Conservation (phyloP, 1,140 invertebrate genomes). For the Cardiocondyla obscurior region DNA sequence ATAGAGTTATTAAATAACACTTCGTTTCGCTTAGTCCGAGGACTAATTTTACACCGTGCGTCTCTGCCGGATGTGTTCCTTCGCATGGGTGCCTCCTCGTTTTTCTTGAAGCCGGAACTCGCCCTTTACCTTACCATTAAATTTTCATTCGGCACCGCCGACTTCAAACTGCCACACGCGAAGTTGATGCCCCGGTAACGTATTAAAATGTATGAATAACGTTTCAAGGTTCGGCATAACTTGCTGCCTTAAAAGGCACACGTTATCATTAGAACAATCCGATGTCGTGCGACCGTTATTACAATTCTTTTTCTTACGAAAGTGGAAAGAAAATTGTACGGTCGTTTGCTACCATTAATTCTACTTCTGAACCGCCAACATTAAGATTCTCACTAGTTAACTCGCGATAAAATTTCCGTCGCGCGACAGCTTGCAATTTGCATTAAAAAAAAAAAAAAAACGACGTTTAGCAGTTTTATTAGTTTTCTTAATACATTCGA, state of each 20-base stretch:
- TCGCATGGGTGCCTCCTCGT: slow-evolving; percentile 10
- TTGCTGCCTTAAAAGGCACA: background rate
- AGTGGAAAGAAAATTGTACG: background rate
- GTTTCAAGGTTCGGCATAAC: slow-evolving; percentile 13
- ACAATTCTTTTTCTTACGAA: background rate
- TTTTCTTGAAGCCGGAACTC: slow-evolving; percentile 4
- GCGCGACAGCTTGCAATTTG: background rate
- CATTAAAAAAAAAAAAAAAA: background rate
- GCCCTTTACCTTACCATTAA: background rate
- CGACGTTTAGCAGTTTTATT: background rate
- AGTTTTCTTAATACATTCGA: background rate
- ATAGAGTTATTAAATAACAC: background rate
- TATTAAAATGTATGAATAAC: slow-evolving; percentile 11
- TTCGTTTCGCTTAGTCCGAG: background rate
- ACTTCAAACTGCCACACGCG: background rate
- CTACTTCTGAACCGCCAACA: too few species aligned
- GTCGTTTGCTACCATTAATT: background rate
- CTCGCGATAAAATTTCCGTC: background rate
- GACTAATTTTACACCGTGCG: background rate
- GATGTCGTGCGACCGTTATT: slow-evolving; percentile 1
- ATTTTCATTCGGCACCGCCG: slow-evolving; percentile 13
- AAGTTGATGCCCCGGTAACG: slow-evolving; percentile 7
- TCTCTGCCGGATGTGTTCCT: slow-evolving; percentile 1
- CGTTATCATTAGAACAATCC: background rate
- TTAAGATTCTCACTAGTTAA: too few species aligned